Evolutionary conservation across 2,888 invertebrate genomes (phyloP).

Genomic region (Mythimna ferrago): DNA sequence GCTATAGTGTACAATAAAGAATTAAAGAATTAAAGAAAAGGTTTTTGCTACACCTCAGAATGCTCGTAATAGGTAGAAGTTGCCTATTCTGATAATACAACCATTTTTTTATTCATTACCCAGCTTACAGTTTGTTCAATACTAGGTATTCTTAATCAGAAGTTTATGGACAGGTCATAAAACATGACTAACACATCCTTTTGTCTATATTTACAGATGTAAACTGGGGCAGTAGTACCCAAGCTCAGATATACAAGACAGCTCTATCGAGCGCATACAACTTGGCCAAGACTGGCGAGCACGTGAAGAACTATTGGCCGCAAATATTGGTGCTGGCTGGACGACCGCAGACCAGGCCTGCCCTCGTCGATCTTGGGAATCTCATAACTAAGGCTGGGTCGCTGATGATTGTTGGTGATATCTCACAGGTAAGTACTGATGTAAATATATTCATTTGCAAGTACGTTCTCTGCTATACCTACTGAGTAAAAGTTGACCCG

Average conservation of each 20-base stretch:
- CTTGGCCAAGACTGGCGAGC: constrained; percentile 96
- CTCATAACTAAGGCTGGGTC: constrained; percentile 98
- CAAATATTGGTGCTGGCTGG: constrained; percentile 97
- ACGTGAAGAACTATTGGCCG: constrained; percentile 99
- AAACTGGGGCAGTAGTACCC: constrained; percentile 99
- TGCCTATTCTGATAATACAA: too few relatives aligned
- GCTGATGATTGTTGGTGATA: constrained; percentile 97
- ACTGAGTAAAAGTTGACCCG: too few relatives aligned
- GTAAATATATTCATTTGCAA: too few relatives aligned
- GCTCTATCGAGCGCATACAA: constrained; percentile 96
- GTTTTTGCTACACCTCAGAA: too few relatives aligned
- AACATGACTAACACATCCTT: background rate
- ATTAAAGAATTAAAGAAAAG: too few relatives aligned
- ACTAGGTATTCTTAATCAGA: background rate
- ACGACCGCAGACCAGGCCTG: constrained; percentile 95
- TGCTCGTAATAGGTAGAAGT: too few relatives aligned
- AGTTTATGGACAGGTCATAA: background rate
- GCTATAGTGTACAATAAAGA: too few relatives aligned
- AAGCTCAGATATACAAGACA: constrained; percentile 98
- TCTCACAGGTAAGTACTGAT: constrained; percentile 93
- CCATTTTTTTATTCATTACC: too few relatives aligned
- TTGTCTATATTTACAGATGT: constrained; percentile 92
- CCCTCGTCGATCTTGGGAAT: constrained; percentile 97
- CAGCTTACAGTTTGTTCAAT: too few relatives aligned
- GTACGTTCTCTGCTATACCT: too few relatives aligned